Percentiles rank a stretch among this genome's conserved stretches.
These are phyloP conservation scores for Cephalotes varians DNA, from an alignment of 2,888 invertebrate species.

Conservation along the genomic window DNA sequence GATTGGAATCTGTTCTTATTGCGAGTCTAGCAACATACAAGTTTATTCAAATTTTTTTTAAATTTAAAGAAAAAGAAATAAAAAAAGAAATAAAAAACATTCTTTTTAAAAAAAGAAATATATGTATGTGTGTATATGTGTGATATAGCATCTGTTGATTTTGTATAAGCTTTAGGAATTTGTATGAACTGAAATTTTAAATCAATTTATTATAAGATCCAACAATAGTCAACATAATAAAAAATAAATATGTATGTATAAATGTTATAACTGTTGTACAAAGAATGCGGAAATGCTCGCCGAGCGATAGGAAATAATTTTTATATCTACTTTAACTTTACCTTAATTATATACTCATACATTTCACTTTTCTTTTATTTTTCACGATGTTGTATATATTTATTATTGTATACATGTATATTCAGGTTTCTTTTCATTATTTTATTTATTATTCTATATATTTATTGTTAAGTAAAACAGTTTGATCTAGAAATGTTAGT, in stretches of 20 bases:
- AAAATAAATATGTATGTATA: too few relatives aligned
- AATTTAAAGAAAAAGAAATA: too few relatives aligned
- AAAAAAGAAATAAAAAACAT: not conserved
- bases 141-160: too few relatives aligned
- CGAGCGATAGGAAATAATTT: constrained; percentile 57
- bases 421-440: too few relatives aligned
- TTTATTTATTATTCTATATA: too few relatives aligned
- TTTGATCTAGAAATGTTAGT: constrained; percentile 23
- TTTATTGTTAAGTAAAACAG: too few relatives aligned
- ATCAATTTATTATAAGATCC: too few relatives aligned
- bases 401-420: too few relatives aligned
- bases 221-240: too few relatives aligned
- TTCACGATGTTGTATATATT: not conserved
- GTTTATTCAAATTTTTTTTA: too few relatives aligned
- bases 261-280: not conserved
- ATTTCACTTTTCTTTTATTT: constrained; percentile 1
- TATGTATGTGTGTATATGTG: not conserved
- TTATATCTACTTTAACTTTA: constrained; percentile 74
- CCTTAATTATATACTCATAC: constrained; percentile 66
- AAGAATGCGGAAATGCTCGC: not conserved
- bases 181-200: not conserved
- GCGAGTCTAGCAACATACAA: not conserved
- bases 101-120: constrained; percentile 3
- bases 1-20: not conserved
- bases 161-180: constrained; percentile 80